Evolutionary conservation across 1,140 invertebrate genomes (phyloP), one percentile per base, ranked within the genome.

Genomic region (Bombus sylvicola): DNA sequence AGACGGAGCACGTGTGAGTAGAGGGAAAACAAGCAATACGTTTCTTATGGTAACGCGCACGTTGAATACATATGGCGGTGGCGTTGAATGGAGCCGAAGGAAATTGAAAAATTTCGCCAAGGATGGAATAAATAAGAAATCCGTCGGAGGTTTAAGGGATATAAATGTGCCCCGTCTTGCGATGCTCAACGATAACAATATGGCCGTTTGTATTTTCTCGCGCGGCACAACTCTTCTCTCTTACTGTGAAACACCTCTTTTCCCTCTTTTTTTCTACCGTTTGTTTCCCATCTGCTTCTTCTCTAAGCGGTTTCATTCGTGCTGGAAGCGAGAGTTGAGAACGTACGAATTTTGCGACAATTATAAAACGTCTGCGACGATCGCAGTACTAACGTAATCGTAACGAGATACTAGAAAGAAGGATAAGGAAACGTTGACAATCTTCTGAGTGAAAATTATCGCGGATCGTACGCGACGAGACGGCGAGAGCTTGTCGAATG

Each of bases 51-150:
- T 64, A 59, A 87, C 73, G 74, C 37, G 57, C 37, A 12, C 47
- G 41, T 75, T 72, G 88, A 80, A 86, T 83, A 69, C 79, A 71
- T 47, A 78, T n/a, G 62, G 75, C 71, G 78, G 41, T 31, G 71
- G 76, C 75, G 64, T 53, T 75, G 59, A 66, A 85, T 57, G 64
- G 83, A 77, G 78, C 57, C 28, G 83, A 78, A 86, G 83, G 81
- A 89, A 86, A 89, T 86, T 86, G 83, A 89, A 83, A 82, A 86
- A 88, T 86, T 80, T 87, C 86, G 13, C 59, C 22, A 75, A 43
- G 64, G 73, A 76, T 62, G 73, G 62, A 82, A 85, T 85, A 80
- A 85, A 85, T 85, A 85, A 85, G 68, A 62, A 66, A 83, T 83
- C 74, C 82, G 82, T 69, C 47, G 43, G 81, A 53, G 81, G 34